These are phyloP conservation scores for Pollenia angustigena DNA, from an alignment of 2,888 invertebrate genomes.

Conservation along the genomic window DNA sequence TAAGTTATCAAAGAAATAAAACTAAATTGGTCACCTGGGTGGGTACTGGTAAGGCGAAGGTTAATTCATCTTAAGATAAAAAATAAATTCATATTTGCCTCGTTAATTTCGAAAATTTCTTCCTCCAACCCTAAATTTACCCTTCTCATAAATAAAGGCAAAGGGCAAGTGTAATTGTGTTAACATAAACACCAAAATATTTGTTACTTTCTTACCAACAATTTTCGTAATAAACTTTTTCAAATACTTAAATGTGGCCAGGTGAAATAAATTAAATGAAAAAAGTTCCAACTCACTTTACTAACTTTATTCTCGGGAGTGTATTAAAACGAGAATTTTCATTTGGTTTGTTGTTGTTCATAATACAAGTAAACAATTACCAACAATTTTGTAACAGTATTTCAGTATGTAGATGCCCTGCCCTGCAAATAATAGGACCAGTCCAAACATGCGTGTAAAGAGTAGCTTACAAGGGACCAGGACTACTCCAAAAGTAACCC, in stretches of 20 bases:
- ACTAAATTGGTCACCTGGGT: no score
- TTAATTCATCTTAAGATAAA: no score
- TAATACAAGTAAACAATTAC: constrained; percentile 35
- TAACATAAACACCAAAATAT: background rate
- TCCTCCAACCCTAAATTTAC: background rate
- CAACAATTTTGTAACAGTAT: constrained; percentile 26
- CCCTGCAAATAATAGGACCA: no score
- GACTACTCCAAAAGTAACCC: no score
- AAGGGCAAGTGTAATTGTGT: background rate
- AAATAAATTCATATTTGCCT: no score
- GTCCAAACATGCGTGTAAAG: no score
- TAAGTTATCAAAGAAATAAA: no score
- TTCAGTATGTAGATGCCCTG: constrained; percentile 3
- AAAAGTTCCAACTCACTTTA: constrained; percentile 19
- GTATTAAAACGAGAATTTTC: background rate
- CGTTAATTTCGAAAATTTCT: background rate
- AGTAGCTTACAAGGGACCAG: no score
- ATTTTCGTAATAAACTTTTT: no score
- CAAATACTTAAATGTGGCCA: background rate
- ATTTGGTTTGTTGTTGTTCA: constrained; percentile 8
- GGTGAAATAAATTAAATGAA: background rate
- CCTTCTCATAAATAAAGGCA: background rate
- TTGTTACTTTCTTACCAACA: background rate
- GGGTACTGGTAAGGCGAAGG: no score
- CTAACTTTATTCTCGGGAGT: constrained; percentile 35